These are phyloP conservation scores for Pherbina coryleti DNA, from an alignment of 2,888 invertebrate genomes.

Conservation along the genomic window DNA sequence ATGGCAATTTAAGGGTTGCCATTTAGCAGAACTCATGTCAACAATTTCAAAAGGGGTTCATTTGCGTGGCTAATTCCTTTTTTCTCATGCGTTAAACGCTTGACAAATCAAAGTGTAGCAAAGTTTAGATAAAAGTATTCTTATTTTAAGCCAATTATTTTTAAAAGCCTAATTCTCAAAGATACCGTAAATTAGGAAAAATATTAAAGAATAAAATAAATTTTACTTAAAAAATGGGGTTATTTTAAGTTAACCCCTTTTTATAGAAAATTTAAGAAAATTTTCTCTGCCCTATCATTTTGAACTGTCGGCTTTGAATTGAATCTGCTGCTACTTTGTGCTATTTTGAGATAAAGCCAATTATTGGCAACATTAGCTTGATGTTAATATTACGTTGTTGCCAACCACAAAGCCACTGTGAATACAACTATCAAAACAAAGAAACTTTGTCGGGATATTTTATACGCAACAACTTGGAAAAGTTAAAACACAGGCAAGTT, in stretches of 20 bases:
- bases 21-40: neutral
- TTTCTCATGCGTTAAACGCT: neutral
- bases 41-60: neutral
- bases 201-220: neutral
- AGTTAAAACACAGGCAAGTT: neutral
- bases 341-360: neutral
- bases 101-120: slow-evolving; percentile 21
- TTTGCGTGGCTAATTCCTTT: neutral
- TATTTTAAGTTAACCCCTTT: neutral
- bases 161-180: too few species aligned
- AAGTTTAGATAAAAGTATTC: neutral
- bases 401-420: slow-evolving; percentile 7
- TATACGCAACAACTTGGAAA: neutral
- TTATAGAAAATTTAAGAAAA: too few species aligned
- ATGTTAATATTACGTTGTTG: neutral
- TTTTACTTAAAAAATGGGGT: neutral
- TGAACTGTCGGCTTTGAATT: too few species aligned
- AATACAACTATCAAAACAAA: neutral
- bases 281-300: too few species aligned
- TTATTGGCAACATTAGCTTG: slow-evolving; percentile 9
- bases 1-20: neutral
- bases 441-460: neutral
- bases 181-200: too few species aligned
- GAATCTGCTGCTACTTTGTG: neutral
- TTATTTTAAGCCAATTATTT: neutral